Evolutionary conservation across 2,888 invertebrate genomes (phyloP).

Genomic region (Scaptodrosophila latifasciaeformis): DNA sequence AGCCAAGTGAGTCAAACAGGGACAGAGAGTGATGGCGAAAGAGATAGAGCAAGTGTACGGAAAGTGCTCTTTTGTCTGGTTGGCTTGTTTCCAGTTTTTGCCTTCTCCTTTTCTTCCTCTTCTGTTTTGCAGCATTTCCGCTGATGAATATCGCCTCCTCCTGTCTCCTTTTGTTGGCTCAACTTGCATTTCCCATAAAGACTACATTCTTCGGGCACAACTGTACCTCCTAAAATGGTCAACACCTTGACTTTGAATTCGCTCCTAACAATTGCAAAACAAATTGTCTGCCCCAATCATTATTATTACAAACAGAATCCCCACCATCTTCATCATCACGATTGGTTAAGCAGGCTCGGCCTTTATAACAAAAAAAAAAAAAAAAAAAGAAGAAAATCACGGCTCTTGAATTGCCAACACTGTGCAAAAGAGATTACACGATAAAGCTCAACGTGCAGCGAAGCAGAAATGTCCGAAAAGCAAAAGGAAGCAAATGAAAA

Average conservation of each 20-base stretch:
- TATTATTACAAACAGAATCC: slow-evolving; percentile 9
- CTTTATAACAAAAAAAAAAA: too few species aligned
- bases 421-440: slow-evolving; percentile 45
- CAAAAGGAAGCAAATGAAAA: slow-evolving; percentile 31
- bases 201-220: neutral
- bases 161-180: neutral
- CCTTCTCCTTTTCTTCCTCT: neutral
- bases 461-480: too few species aligned
- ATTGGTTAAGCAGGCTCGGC: slow-evolving; percentile 14
- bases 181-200: too few species aligned
- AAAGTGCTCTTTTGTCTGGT: neutral
- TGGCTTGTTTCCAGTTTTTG: neutral
- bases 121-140: slow-evolving; percentile 3
- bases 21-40: neutral
- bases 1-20: neutral
- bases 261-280: slow-evolving; percentile 39
- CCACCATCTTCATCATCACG: slow-evolving; percentile 60
- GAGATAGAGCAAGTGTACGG: neutral
- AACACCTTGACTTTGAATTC: slow-evolving; percentile 18
- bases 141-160: neutral
- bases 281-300: slow-evolving; percentile 33
- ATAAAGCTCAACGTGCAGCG: slow-evolving; percentile 55
- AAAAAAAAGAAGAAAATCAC: too few species aligned
- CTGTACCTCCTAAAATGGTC: neutral
- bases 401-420: too few species aligned